Evolutionary conservation across 2,113 vertebrate species (phyloP).

Genomic region (Lepidothrix coronata): DNA sequence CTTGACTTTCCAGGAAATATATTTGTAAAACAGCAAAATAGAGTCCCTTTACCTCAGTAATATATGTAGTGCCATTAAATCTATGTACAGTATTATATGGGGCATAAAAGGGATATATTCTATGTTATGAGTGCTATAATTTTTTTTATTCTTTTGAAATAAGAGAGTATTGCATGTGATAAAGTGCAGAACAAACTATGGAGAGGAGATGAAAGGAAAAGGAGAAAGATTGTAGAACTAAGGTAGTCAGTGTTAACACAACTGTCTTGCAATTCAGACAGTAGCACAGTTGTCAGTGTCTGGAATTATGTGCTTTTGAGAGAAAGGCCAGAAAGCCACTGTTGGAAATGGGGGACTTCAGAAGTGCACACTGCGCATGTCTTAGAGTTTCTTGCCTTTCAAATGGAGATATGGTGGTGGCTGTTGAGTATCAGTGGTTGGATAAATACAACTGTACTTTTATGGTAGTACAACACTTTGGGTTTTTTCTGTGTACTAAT

Average conservation of each 20-base stretch:
- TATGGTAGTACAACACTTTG: background rate
- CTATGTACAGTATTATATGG: background rate
- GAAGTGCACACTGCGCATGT: fast-evolving
- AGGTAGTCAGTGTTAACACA: background rate
- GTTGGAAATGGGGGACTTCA: background rate
- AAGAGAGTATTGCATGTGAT: background rate
- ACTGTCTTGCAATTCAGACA: background rate
- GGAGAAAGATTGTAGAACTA: background rate
- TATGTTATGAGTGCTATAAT: background rate
- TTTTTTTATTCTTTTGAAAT: background rate
- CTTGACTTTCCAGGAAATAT: background rate
- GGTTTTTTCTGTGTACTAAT: background rate
- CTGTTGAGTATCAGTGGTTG: background rate
- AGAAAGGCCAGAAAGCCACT: background rate
- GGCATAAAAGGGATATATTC: background rate
- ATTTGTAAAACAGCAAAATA: background rate
- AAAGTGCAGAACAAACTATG: background rate
- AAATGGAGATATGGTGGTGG: background rate
- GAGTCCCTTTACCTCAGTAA: background rate
- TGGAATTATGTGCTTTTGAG: background rate
- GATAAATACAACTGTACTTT: background rate
- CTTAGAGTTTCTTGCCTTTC: background rate
- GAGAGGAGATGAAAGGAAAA: background rate
- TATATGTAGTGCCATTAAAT: background rate
- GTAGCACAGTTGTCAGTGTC: background rate